Percentiles rank a stretch among this genome's conserved stretches.
These are phyloP conservation scores for Bellardia pandia DNA, from an alignment of 2,888 invertebrate genomes.

Conservation along the genomic window DNA sequence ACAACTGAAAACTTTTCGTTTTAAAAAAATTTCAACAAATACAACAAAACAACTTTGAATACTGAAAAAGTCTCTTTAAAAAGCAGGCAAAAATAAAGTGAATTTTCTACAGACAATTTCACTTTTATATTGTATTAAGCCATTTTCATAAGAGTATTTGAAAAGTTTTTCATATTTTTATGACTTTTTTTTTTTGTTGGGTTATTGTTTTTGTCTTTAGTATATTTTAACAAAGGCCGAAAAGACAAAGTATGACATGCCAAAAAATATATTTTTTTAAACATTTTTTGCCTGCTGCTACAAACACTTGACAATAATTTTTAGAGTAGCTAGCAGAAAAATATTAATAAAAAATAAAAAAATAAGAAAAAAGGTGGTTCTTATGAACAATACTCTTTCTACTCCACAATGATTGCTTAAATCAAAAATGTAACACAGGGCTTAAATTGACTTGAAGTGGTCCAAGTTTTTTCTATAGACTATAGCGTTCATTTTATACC, in stretches of 20 bases:
- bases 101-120: slow-evolving; percentile 69
- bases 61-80: slow-evolving; percentile 16
- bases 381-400: slow-evolving; percentile 3
- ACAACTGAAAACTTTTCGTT: neutral
- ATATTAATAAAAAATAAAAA: neutral
- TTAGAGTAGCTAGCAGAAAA: neutral
- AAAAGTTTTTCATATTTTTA: slow-evolving; percentile 58
- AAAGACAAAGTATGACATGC: slow-evolving; percentile 54
- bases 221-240: slow-evolving; percentile 41
- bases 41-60: neutral
- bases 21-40: neutral
- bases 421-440: slow-evolving; percentile 38
- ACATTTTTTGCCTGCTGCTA: slow-evolving; percentile 19
- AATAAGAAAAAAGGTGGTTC: slow-evolving; percentile 33
- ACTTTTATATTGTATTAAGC: slow-evolving; percentile 66
- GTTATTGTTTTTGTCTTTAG: slow-evolving; percentile 16
- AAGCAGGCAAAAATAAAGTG: slow-evolving; percentile 65
- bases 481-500: neutral
- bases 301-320: slow-evolving; percentile 33
- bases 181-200: slow-evolving; percentile 41
- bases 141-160: slow-evolving; percentile 61
- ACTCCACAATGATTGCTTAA: slow-evolving; percentile 17
- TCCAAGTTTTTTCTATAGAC: slow-evolving; percentile 8
- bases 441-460: slow-evolving; percentile 39
- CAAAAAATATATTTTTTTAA: slow-evolving; percentile 34